A percentile compares a stretch with the other conserved stretches of the same genome.
These are phyloP conservation scores for Rostratula benghalensis DNA, from an alignment of 2,113 vertebrate species.

Conservation along the genomic window DNA sequence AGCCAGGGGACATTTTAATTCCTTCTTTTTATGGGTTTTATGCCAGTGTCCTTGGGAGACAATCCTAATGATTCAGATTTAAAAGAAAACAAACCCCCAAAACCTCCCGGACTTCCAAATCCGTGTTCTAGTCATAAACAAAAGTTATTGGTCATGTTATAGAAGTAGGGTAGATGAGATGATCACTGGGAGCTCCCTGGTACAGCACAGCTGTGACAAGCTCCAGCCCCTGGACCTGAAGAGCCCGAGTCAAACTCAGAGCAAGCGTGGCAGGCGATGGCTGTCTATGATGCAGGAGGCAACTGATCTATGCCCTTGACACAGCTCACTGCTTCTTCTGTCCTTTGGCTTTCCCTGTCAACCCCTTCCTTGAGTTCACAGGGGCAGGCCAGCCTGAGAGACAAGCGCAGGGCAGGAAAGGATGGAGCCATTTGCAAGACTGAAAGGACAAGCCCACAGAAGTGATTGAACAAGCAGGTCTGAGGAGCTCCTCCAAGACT, in stretches of 20 bases:
- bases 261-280: not conserved
- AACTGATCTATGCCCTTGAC: not conserved
- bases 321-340: not conserved
- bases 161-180: too few relatives aligned
- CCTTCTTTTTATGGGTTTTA: not conserved
- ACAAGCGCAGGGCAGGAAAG: not conserved
- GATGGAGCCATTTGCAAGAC: not conserved
- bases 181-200: not conserved
- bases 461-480: not conserved
- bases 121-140: not conserved
- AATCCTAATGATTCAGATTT: not conserved
- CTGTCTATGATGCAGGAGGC: not conserved
- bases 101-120: not conserved
- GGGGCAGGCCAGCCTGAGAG: not conserved
- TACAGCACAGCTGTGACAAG: not conserved
- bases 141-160: not conserved
- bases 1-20: not conserved
- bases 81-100: not conserved
- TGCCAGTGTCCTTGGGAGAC: not conserved
- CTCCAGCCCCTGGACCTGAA: not conserved
- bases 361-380: not conserved
- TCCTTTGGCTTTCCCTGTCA: not conserved
- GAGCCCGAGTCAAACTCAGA: not conserved
- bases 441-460: not conserved
- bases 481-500: not conserved